Evolutionary conservation across 1,140 invertebrate species (phyloP).

Genomic region (Octopus sinensis): DNA sequence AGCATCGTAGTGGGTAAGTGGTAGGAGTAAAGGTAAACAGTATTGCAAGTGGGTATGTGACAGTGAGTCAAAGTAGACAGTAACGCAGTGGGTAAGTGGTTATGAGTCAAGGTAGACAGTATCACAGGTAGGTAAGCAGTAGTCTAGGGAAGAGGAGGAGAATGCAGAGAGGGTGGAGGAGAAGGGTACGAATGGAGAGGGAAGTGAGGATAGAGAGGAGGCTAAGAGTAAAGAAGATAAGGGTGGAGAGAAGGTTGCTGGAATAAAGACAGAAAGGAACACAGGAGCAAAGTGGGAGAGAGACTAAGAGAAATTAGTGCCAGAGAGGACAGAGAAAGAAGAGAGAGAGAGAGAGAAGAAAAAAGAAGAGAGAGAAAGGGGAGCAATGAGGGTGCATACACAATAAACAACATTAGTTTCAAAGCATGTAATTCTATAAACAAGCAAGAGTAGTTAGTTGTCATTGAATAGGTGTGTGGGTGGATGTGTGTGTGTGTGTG

Average conservation of each 20-base stretch:
- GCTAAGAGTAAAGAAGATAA: not conserved
- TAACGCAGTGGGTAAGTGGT: not conserved
- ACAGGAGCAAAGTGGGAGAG: not conserved
- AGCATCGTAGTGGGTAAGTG: too few species aligned
- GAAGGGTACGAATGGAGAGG: not conserved
- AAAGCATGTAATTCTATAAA: too few species aligned
- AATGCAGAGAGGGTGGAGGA: not conserved
- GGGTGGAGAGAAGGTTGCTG: not conserved
- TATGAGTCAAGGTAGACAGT: not conserved
- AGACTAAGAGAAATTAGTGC: not conserved
- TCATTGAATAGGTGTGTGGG: too few species aligned
- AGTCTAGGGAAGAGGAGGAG: not conserved
- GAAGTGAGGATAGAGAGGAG: not conserved
- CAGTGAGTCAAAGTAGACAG: not conserved
- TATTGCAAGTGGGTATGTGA: too few species aligned
- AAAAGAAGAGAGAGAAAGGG: not conserved
- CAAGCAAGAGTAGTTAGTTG: too few species aligned
- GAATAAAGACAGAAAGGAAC: not conserved
- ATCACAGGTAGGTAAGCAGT: not conserved
- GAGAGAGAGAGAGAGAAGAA: not conserved
- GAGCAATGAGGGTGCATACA: too few species aligned
- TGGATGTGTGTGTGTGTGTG: too few species aligned
- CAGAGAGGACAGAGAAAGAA: not conserved
- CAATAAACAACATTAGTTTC: too few species aligned
- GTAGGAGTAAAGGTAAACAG: too few species aligned